These are phyloP conservation scores for Diaprepes abbreviatus DNA, from an alignment of 2,888 invertebrate genomes.

Conservation along the genomic window DNA sequence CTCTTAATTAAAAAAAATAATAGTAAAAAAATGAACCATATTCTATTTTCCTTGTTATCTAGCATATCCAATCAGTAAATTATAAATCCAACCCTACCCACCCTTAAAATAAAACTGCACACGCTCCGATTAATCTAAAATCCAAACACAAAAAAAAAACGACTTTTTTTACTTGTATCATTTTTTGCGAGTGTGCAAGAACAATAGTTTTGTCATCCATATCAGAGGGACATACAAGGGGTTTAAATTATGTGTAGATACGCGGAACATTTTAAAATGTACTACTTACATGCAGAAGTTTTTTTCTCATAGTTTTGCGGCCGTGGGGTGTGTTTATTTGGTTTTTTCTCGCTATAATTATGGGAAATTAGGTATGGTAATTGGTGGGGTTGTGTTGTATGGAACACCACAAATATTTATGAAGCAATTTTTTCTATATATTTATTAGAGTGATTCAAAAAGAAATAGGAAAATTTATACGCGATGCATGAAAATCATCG, in stretches of 20 bases:
- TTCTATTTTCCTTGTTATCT: too few relatives aligned
- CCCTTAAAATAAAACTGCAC: conserved; percentile 2
- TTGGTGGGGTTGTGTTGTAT: conserved; percentile 26
- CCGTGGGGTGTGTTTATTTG: conserved; percentile 55
- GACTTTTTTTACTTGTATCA: conserved; percentile 24
- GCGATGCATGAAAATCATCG: too few relatives aligned
- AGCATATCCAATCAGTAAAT: background rate
- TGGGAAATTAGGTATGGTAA: conserved; percentile 23
- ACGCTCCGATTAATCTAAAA: background rate
- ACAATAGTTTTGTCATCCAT: conserved; percentile 32
- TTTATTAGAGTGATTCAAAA: too few relatives aligned
- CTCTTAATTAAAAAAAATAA: too few relatives aligned
- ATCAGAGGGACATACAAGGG: conserved; percentile 27
- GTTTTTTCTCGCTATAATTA: conserved; percentile 50
- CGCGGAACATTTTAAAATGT: conserved; percentile 7
- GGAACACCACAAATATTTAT: too few relatives aligned
- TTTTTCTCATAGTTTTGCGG: conserved; percentile 53
- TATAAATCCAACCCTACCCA: background rate
- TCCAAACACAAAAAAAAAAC: conserved; percentile 7
- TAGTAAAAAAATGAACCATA: too few relatives aligned
- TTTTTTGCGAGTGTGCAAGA: conserved; percentile 34
- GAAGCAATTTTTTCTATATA: too few relatives aligned
- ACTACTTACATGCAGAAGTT: conserved; percentile 31
- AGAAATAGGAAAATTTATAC: too few relatives aligned
- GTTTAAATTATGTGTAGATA: conserved; percentile 27